Evolutionary conservation across 2,888 invertebrate genomes (phyloP).

Genomic region (Tenthredo amoena): DNA sequence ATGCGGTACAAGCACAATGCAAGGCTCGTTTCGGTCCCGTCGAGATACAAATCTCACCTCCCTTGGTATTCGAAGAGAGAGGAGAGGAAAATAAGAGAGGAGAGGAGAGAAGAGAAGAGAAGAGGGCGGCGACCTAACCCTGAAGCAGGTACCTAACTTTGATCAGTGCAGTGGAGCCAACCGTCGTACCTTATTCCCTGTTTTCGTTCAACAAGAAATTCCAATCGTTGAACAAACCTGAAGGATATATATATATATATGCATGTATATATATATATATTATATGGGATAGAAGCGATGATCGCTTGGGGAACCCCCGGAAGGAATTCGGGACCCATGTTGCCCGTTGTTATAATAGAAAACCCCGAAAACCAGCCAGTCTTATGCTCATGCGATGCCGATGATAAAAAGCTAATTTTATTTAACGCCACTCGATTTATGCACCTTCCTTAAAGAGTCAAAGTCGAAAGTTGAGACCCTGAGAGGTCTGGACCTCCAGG

Average conservation of each 20-base stretch:
- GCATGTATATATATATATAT: no score
- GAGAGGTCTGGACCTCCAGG: background rate
- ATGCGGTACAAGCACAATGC: constrained; percentile 45
- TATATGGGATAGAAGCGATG: background rate
- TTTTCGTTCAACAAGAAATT: constrained; percentile 20
- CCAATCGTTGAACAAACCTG: constrained; percentile 17
- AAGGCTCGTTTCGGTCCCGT: constrained; percentile 28
- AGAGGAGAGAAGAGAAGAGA: background rate
- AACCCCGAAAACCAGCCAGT: background rate
- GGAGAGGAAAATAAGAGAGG: background rate
- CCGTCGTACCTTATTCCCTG: background rate
- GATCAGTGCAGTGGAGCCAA: constrained; percentile 13
- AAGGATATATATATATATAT: no score
- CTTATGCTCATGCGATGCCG: background rate
- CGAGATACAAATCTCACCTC: constrained; percentile 46
- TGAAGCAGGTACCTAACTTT: constrained; percentile 42
- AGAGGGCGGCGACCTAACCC: constrained; percentile 28
- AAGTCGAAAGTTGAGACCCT: background rate
- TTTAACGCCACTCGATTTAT: background rate
- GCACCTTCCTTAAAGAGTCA: background rate
- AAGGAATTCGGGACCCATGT: constrained; percentile 10
- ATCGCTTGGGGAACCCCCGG: background rate
- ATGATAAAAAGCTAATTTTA: background rate
- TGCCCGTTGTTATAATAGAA: background rate
- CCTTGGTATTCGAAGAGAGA: constrained; percentile 34